Conservation (phyloP, 1,140 invertebrate genomes). For the Drosophila mayri region DNA sequence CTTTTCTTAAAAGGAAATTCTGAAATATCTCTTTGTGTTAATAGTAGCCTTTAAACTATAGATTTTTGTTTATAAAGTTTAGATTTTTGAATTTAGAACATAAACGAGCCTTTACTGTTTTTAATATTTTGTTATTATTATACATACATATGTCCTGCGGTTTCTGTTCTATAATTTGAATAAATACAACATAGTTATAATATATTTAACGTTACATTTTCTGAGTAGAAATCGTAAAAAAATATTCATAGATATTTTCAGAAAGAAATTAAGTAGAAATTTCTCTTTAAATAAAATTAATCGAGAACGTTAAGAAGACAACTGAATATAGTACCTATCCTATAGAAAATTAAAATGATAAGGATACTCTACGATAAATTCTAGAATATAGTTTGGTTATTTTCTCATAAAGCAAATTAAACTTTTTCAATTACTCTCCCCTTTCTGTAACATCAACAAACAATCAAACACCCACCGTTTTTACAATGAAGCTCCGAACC, state of each 20-base stretch:
- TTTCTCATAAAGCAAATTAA: not conserved
- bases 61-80: not conserved
- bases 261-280: not conserved
- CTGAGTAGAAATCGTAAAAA: not conserved
- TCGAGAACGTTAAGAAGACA: not conserved
- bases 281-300: not conserved
- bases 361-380: not conserved
- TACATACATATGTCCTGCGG: too few species aligned
- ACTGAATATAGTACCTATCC: not conserved
- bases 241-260: too few species aligned
- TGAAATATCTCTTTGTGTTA: not conserved
- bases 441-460: conserved; percentile 4
- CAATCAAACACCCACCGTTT: conserved; percentile 16
- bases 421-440: conserved; percentile 1
- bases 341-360: not conserved
- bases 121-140: not conserved
- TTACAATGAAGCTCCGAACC: conserved; percentile 11
- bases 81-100: not conserved
- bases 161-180: not conserved
- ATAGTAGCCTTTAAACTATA: not conserved
- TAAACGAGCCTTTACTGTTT: not conserved
- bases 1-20: not conserved
- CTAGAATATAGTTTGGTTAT: not conserved
- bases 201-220: not conserved
- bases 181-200: not conserved